Evolutionary conservation across 1,140 invertebrate species (phyloP), one percentile per base, ranked within the genome.

Genomic region (Drosophila miranda): DNA sequence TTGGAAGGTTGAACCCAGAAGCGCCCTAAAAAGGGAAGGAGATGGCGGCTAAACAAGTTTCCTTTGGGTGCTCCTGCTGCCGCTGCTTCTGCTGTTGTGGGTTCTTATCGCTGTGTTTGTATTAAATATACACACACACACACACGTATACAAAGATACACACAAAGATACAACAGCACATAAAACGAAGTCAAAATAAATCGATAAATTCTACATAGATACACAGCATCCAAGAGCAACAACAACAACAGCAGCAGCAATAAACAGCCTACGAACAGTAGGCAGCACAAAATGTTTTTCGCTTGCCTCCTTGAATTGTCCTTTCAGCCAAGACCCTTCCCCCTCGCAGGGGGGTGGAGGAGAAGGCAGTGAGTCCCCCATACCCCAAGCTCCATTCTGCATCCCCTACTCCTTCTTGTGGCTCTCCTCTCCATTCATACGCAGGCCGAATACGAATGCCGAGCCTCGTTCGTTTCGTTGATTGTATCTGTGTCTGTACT

Each of bases 111-210:
- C 45, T 52, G 61, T 41, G 71, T 42, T 53, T 57, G 63, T 86
- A 86, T 86, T 86, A 81, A 86, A 86, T 81, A 86, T 9, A 34
- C 30, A 34, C 30, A 34, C 8, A 34, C 34, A 38, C 34, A 13
- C 34, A 13, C 3, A 38, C 11, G 16, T 1, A 16, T 16, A 16
- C 16, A 16, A 16, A 16, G 16, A 16, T 16, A 16, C 16, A 38
- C 9, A 11, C 3, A 38, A 38, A 38, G 2, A 38, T 38, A 38
- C 34, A 38, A 38, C 34, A 75, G 62, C 71, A 74, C 63, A 76
- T 70, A 76, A 76, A 76, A 66, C 62, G 71, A 88, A 87, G 83
- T 82, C 83, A 88, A 87, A 87, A 87, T 82, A 88, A 87, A 87
- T 88, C 82, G 83, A 87, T 87, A 87, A 70, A 76, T 88, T 64